Conservation (phyloP, 2,797 vertebrate genomes). For the Leucoraja ocellata region DNA sequence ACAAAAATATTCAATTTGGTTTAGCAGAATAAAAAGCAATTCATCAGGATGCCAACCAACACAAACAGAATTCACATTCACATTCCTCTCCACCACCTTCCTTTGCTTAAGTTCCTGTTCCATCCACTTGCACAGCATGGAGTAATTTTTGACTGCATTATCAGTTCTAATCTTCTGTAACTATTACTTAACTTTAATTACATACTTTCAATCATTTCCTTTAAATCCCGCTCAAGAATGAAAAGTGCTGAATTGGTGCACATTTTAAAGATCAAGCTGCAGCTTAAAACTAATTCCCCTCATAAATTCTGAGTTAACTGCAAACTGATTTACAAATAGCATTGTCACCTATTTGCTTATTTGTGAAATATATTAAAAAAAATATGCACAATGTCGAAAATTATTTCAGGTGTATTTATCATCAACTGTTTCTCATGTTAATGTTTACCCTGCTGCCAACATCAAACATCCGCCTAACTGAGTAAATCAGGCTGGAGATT, state of each 20-base stretch:
- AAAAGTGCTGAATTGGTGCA: background rate
- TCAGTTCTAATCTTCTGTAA: background rate
- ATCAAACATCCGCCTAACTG: background rate
- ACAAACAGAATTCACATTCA: background rate
- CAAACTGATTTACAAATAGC: background rate
- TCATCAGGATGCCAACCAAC: background rate
- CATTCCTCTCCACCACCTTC: background rate
- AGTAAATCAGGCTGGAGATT: background rate
- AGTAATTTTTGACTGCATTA: background rate
- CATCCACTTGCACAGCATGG: background rate
- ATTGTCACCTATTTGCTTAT: background rate
- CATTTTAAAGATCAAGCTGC: background rate
- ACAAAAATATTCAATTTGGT: background rate
- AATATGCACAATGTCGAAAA: background rate
- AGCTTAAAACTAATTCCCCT: background rate
- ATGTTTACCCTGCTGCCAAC: background rate
- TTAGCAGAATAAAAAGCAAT: background rate
- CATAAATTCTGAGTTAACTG: background rate
- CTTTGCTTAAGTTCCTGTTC: background rate
- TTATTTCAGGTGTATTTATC: background rate
- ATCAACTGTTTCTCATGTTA: background rate
- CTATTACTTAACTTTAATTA: background rate
- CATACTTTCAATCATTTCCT: background rate
- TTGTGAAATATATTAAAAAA: constrained; percentile 1
- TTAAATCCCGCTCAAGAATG: background rate